Evolutionary conservation across 2,888 invertebrate genomes (phyloP), one percentile per base, ranked within the genome.

Genomic region (Laothoe populi): DNA sequence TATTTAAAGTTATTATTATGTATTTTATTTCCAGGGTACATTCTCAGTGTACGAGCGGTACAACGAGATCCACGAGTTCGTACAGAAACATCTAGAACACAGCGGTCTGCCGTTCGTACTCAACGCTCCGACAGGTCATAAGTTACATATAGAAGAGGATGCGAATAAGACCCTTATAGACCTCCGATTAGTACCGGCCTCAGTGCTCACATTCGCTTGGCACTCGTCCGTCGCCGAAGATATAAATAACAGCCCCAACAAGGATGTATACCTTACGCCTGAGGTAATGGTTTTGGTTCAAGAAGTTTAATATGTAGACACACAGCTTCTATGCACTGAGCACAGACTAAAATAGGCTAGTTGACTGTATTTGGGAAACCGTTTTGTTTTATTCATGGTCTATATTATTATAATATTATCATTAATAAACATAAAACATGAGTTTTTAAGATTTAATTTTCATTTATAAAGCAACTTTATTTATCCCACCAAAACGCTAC

Each of bases 31-130:
- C 42, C 93, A 98, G 96, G 98, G 98, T 8, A 98, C 98, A 2
- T 98, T 98, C 85, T 95, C 95, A 58, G 96, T 98, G 0, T 95
- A 96, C 79, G 98, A 98, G 81, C 96, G 95, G 68, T 94, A 96
- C 69, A 83, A 87, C 0, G 95, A 95, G 67, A 93, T 98, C n/a
- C 90, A 95, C 68, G 95, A 96, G 64, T 98, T 97, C 84, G 95
- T 98, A 0, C 94, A 94, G 78, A 97, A 97, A 67, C 95, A 96
- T 81, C 84, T 98, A 38, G 94, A 95, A 67, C 94, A 95, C 65
- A 93, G 94, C 74, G 94, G 94, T 13, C 87, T 95, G 61, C 95
- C 96, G 0, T 98, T 97, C 85, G 77, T 93, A 4, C 90, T 98
- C n/a, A 93, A 93, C 62, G 93, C 94, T 0, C 95, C 96, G 0